Evolutionary conservation across 1,140 invertebrate genomes (phyloP).

Genomic region (Chrysopa pallens): DNA sequence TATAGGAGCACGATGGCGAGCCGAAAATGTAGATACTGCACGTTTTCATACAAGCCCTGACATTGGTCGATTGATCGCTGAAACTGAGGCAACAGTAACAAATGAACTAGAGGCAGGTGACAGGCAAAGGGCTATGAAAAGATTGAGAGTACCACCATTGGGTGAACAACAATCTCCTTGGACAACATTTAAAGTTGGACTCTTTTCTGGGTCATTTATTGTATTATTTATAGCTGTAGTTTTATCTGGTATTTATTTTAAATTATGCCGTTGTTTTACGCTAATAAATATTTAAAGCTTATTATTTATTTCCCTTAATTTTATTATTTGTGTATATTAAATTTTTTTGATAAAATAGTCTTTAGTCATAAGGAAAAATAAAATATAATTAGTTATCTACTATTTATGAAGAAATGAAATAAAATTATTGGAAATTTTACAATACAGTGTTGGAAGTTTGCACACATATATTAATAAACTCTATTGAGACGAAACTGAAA

Average conservation of each 20-base stretch:
- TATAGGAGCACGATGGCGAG: conserved; percentile 49
- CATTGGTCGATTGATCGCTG: conserved; percentile 68
- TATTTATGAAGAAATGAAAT: too few relatives aligned
- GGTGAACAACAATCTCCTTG: conserved; percentile 67
- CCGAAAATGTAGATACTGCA: conserved; percentile 60
- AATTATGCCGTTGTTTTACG: background rate
- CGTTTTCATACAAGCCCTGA: conserved; percentile 78
- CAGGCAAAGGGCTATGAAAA: conserved; percentile 71
- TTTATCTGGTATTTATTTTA: conserved; percentile 39
- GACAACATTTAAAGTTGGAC: conserved; percentile 70
- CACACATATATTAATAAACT: too few relatives aligned
- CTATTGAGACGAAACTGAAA: too few relatives aligned
- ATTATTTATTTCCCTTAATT: too few relatives aligned
- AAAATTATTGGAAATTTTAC: too few relatives aligned
- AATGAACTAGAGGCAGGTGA: conserved; percentile 69
- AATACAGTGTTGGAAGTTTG: too few relatives aligned
- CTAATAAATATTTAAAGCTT: too few relatives aligned
- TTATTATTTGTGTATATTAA: too few relatives aligned
- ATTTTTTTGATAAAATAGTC: too few relatives aligned
- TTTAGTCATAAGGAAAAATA: too few relatives aligned
- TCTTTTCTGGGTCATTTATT: conserved; percentile 65
- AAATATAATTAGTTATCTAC: too few relatives aligned
- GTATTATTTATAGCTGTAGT: conserved; percentile 57
- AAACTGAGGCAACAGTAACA: conserved; percentile 69
- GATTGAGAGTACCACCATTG: conserved; percentile 67